Evolutionary conservation across 2,113 vertebrate species (phyloP).

Genomic region (Siphamia tubifer): DNA sequence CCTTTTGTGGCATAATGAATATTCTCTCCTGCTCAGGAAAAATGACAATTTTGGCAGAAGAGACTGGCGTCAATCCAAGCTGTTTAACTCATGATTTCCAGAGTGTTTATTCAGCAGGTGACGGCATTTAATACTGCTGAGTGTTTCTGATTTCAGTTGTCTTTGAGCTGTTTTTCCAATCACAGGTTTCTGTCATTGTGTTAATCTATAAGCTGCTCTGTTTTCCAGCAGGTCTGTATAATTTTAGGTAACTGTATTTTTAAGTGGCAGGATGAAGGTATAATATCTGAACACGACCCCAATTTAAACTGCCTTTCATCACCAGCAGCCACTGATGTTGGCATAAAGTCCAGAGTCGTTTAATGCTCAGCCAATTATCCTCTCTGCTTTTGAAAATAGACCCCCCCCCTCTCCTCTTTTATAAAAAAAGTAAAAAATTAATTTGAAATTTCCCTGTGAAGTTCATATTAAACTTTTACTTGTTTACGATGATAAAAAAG

Average conservation of each 20-base stretch:
- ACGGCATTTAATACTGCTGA: constrained; percentile 58
- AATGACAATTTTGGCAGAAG: constrained; percentile 70
- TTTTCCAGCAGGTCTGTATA: not conserved
- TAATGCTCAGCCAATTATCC: constrained; percentile 54
- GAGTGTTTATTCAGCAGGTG: constrained; percentile 67
- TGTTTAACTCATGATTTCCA: constrained; percentile 62
- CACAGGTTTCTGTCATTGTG: not conserved
- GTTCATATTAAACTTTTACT: constrained; percentile 49
- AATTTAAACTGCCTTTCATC: constrained; percentile 61
- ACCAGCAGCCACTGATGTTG: constrained; percentile 45
- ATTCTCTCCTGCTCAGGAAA: constrained; percentile 52
- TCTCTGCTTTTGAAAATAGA: constrained; percentile 41
- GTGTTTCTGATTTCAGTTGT: constrained; percentile 39
- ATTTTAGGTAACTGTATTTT: constrained; percentile 42
- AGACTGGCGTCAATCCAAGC: constrained; percentile 65
- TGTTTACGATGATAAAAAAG: constrained; percentile 45
- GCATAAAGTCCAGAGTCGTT: constrained; percentile 53
- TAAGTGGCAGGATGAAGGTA: constrained; percentile 36
- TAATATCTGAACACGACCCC: constrained; percentile 55
- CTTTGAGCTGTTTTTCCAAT: not conserved
- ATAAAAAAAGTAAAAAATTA: constrained; percentile 30
- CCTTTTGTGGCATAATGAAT: constrained; percentile 76
- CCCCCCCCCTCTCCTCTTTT: constrained; percentile 10
- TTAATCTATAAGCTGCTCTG: not conserved
- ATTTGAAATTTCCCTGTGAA: constrained; percentile 38